Conservation (phyloP, 1,140 invertebrate genomes). For the Manduca sexta region DNA sequence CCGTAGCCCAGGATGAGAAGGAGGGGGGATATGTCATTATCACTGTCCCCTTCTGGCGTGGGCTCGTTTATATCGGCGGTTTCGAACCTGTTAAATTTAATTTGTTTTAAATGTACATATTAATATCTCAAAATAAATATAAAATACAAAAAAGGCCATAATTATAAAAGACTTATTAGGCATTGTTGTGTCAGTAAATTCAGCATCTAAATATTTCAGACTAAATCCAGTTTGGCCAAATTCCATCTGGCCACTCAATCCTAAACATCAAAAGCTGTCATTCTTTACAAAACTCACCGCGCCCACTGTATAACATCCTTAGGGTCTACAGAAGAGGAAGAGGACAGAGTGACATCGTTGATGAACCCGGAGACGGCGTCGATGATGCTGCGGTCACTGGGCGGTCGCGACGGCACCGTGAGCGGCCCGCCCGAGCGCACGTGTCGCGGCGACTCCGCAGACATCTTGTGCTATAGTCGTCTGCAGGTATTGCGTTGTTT, state of each 20-base stretch:
- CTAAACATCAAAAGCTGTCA: not conserved
- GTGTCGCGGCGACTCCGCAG: conserved; percentile 84
- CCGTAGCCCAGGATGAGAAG: conserved; percentile 82
- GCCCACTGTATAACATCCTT: conserved; percentile 81
- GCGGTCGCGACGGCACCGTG: conserved; percentile 89
- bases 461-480: conserved; percentile 75
- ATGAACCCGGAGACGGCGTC: conserved; percentile 97
- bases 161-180: too few relatives aligned
- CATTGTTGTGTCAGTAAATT: too few relatives aligned
- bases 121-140: too few relatives aligned
- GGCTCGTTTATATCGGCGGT: conserved; percentile 88
- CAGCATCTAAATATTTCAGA: too few relatives aligned
- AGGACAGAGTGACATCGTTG: conserved; percentile 94
- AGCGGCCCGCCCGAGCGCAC: conserved; percentile 78
- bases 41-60: conserved; percentile 79
- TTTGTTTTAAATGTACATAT: too few relatives aligned
- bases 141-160: too few relatives aligned
- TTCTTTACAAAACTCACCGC: conserved; percentile 65
- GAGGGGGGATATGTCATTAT: conserved; percentile 83
- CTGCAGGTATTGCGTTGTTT: conserved; percentile 2
- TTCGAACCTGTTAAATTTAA: conserved; percentile 81
- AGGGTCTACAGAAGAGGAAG: conserved; percentile 78
- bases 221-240: too few relatives aligned
- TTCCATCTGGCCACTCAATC: not conserved
- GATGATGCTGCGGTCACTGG: conserved; percentile 92